Base-by-base conservation (phyloP, 2,113 vertebrate genomes). In the Mus spicilegus region DNA sequence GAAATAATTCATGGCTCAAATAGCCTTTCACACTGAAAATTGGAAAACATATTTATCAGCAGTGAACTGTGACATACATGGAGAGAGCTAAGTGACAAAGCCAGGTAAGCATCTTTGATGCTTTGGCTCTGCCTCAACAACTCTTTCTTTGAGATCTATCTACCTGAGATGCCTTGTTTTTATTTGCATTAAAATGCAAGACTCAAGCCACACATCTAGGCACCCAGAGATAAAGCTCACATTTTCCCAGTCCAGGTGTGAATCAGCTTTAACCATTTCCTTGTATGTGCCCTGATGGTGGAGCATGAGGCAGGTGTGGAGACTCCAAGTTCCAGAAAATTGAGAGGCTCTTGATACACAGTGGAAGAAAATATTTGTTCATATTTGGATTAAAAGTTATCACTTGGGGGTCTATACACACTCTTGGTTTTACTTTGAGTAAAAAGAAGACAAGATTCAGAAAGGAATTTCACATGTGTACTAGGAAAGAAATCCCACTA, bases 21-120 rank as follows among this genome's bases (percentile, higher is more conserved):
- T 11, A 81, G 46, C 46, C 24, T 17, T 84, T 12, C 28, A 39
- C 36, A 63, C 4, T 81, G 26, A 33, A 87, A 90, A 81, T 0
- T 78, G 10, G 51, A 86, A 73, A 90, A 54, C 42, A 63, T 65
- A 94, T n/a, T 12, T 82, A 70, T 84, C 51, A 63, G 12, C 39
- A 90, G 51, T 93, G 22, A 85, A 95, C 9, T 75, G 73, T 61
- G 87, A 67, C 95, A 78, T 88, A 63, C 42, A 39, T 39, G 10
- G 10, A n/a, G 39, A n/a, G 0, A 4, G 4, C 36, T 61, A 76
- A 95, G 30, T 49, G 63, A 20, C 28, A 69, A 58, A 82, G 63
- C 58, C 22, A 73, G 28, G 7, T 30, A 9, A 7, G 49, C 30
- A 2, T 39, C 0, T 49, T 63, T 78, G 33, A 82, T 69, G 19